Evolutionary conservation across 2,797 vertebrate genomes (phyloP), one percentile per base, ranked within the genome.

Genomic region (Pseudopleuronectes americanus): DNA sequence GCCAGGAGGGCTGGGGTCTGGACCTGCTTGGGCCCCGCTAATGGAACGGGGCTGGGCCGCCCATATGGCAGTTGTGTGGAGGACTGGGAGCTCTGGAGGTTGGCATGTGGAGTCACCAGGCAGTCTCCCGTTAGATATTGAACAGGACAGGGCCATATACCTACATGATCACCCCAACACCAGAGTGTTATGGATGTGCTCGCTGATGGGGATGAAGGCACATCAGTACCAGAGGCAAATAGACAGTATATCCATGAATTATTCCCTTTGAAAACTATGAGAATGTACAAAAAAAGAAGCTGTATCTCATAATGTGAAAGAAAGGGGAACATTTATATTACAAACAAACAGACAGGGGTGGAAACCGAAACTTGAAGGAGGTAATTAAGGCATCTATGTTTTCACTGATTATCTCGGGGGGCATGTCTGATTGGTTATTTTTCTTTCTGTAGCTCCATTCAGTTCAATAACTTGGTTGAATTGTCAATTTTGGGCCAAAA

Each of bases 31-130:
- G 94, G 95, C 94, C 94, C 94, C 89, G 92, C 97, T 97, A 97
- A 97, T 99, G 96, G 96, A 97, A 94, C 92, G 94, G 95, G 95
- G 95, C 93, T 94, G 94, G 89, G 92, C 89, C 68, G 95, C 95
- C 96, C 97, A 98, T 96, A 98, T 99, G 97, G 96, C 91, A 88
- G 93, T 92, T 86, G 89, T 89, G 92, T 88, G 89, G 86, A 68
- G 83, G 85, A 84, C 76, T 60, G 82, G 74, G 81, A 82, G 79
- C 87, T 89, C 87, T 77, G 80, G 91, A 88, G 91, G 83, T 91
- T 93, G 93, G 91, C 92, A 92, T 65, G 74, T 6, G 0, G 62
- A 75, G 83, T 83, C 84, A 90, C 90, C 86, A 86, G 80, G 87
- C 90, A 92, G 87, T 90, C 87, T 90, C 85, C 92, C 86, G 87